Base-by-base conservation (phyloP, 1,140 invertebrate genomes). In the Aporrectodea caliginosa region DNA sequence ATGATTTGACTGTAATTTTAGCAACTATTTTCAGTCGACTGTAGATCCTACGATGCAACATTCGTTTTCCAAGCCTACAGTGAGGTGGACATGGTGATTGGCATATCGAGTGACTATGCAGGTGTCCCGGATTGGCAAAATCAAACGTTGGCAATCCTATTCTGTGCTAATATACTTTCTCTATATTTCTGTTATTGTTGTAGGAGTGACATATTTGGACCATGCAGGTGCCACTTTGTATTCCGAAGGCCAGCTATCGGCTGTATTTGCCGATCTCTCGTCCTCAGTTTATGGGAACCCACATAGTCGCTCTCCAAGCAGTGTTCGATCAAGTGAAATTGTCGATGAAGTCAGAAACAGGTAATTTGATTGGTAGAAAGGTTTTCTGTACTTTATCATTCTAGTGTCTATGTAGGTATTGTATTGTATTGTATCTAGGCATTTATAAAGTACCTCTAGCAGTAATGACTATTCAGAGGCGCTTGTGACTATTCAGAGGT, bases 171-270 rank as follows among this genome's bases (percentile, higher is more conserved):
- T n/a, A n/a, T n/a, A n/a, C n/a, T n/a, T n/a, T n/a, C n/a, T n/a
- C n/a, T n/a, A n/a, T n/a, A n/a, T n/a, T n/a, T n/a, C n/a, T n/a
- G n/a, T 22, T 58, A 12, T 58, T 58, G 43, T 58, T 58, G 43
- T 22, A 58, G 43, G 43, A 6, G 43, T 58, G 6, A 58, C 43
- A 12, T 98, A 97, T 88, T 89, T 98, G 82, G 96, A 98, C 88
- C 93, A 98, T 91, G 93, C 94, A 68, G 96, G 95, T 29, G 91
- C 95, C 29, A 93, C 94, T 31, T 87, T 97, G 34, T 96, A 96
- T 86, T 91, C 94, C 1, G 89, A 92, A 84, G 90, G 88, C 80
- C 93, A 96, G 88, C 90, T 98, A 29, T 87, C 91, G 80, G 88
- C 90, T 72, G 86, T 93, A n/a, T 89, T 90, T 35, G 91, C 93